Evolutionary conservation across 2,888 invertebrate genomes (phyloP), one percentile per base, ranked within the genome.

Genomic region (Parnassius smintheus): DNA sequence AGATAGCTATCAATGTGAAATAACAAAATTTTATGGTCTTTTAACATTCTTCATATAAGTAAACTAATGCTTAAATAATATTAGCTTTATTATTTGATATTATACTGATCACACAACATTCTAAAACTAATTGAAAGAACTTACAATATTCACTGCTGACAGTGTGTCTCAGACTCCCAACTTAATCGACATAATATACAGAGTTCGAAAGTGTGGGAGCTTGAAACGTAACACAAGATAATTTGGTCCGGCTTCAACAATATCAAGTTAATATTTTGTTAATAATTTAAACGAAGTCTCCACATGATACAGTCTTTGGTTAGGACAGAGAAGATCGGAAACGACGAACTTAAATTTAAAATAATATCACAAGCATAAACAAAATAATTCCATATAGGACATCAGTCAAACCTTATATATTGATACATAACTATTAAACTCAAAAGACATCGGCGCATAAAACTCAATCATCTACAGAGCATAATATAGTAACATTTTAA

Each of bases 291-390:
- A 71, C 75, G 76, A 77, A 80, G 83, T 81, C 78, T 82, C 83
- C 80, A 82, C 80, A 72, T 79, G 79, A 78, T 81, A 85, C 88
- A 90, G 91, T 91, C 91, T 91, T 91, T 91, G 88, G 90, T 90
- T 88, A 89, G 88, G 80, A 88, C 83, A 89, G 84, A 86, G 78
- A 80, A 85, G 77, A 82, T 83, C 80, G 77, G 80, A 81, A 82
- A 84, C 79, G 77, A 77, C 77, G 68, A 78, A 81, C 88, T 89
- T 88, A 88, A 81, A 82, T 86, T 86, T 84, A 86, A 76, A 80
- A 89, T 61, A 60, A 60, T 91, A 91, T 91, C 91, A 91, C 91
- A 91, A 90, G 90, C 88, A 87, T 59, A 80, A 82, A 81, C 80
- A 54, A 55, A 69, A 70, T 66, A 72, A 69, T 68, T 68, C 64